Evolutionary conservation across 2,113 vertebrate species (phyloP), one percentile per base, ranked within the genome.

Genomic region (Alligator sinensis): DNA sequence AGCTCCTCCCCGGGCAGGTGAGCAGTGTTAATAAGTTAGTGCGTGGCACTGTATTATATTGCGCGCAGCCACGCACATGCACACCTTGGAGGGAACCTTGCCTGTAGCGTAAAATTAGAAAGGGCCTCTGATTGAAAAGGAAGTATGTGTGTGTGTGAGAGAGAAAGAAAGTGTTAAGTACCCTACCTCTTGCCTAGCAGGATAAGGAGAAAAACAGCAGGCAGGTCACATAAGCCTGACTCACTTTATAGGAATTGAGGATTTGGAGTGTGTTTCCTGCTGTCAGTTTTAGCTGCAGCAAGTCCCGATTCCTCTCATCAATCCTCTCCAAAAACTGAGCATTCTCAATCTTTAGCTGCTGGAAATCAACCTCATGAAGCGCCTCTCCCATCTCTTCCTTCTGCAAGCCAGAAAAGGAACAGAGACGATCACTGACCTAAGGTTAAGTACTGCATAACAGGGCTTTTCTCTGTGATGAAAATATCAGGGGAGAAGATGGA

Each of bases 341-440:
- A 19, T 98, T 98, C 96, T 97, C 96, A 2, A 98, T 97, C 94
- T 98, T 98, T 87, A 98, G 93, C 94, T 98, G 97, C 96, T 98
- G 97, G 80, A 98, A 97, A 80, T 97, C 97, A 4, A 98, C 96
- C 2, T 97, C 97, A 0, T 82, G 89, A 64, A 98, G 77, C 0
- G 94, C 94, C 47, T 98, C 97, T 1, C 96, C 97, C 88, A 96
- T 96, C 91, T 98, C 97, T 92, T 98, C 97, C 92, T 98, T 98
- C 97, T 98, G 95, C 12, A 93, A 79, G 72, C 54, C 88, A 66
- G 81, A 60, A 82, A 61, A 87, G 11, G 89, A 80, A n/a, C 81
- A 81, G 54, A 88, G 70, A 54, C 61, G 14, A 22, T 14, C 59
- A 7, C 18, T 66, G 59, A 19, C 25, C 27, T 72, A 62, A 66